Conservation (phyloP, 2,113 vertebrate genomes). For the Phalacrocorax pelagicus region DNA sequence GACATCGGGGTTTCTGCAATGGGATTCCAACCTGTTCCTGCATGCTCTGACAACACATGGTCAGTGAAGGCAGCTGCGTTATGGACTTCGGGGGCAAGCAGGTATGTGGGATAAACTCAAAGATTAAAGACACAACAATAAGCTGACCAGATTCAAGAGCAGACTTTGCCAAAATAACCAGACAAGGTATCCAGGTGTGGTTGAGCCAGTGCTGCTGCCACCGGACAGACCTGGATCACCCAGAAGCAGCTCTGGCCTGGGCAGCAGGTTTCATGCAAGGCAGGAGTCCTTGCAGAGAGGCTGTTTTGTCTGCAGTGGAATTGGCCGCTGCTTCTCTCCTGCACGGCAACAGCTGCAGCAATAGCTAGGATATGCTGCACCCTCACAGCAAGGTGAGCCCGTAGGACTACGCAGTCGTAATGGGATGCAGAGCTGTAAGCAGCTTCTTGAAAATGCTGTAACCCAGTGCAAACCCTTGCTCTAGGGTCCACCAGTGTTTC, state of each 20-base stretch:
- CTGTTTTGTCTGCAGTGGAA: background rate
- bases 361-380: background rate
- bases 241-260: background rate
- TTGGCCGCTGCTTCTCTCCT: background rate
- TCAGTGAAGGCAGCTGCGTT: background rate
- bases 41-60: background rate
- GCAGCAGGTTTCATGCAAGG: background rate
- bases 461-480: background rate
- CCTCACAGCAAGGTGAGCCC: background rate
- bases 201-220: background rate
- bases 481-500: background rate
- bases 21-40: background rate
- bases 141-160: background rate
- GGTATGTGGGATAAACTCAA: background rate
- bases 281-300: background rate
- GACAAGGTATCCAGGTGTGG: background rate
- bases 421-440: background rate
- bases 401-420: background rate
- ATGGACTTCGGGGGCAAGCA: background rate
- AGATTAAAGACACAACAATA: background rate
- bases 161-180: background rate
- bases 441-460: background rate
- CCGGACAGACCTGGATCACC: background rate
- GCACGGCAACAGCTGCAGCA: background rate
- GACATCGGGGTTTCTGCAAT: background rate